Evolutionary conservation across 2,113 vertebrate genomes (phyloP).

Genomic region (human (Homo sapiens)): DNA sequence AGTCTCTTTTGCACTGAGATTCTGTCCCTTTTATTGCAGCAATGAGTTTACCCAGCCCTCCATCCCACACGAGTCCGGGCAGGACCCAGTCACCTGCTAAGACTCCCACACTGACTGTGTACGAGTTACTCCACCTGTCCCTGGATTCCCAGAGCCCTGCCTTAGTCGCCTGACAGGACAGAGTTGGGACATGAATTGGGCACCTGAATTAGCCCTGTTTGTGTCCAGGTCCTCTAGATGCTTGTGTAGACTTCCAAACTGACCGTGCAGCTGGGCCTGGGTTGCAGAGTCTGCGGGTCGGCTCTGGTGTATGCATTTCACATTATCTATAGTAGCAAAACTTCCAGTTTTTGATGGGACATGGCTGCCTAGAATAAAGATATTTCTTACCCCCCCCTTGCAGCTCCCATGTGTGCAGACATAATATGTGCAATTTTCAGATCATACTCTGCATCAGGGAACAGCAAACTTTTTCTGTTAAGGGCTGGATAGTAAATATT

Average conservation of each 20-base stretch:
- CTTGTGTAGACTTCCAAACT: background rate
- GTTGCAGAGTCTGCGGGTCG: background rate
- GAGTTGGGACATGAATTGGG: background rate
- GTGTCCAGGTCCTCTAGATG: background rate
- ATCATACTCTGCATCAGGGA: background rate
- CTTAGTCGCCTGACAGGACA: background rate
- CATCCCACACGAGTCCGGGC: background rate
- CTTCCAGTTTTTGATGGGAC: too few relatives aligned
- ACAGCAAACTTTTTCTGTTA: background rate
- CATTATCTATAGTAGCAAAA: background rate
- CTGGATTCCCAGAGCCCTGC: background rate
- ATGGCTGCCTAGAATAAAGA: background rate
- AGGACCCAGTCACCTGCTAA: background rate
- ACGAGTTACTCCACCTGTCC: rapidly evolving
- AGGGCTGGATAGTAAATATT: background rate
- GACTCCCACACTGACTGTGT: background rate
- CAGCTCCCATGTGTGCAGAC: background rate
- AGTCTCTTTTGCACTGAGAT: background rate
- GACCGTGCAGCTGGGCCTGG: background rate
- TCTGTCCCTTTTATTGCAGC: background rate
- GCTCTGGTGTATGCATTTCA: background rate
- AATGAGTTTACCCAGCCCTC: background rate
- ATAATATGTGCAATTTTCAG: background rate
- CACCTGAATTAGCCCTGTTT: background rate
- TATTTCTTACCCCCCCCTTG: background rate